phyloP scores from a whole-genome alignment of 2,113 vertebrate genomes.

The Apodemus sylvaticus region DNA sequence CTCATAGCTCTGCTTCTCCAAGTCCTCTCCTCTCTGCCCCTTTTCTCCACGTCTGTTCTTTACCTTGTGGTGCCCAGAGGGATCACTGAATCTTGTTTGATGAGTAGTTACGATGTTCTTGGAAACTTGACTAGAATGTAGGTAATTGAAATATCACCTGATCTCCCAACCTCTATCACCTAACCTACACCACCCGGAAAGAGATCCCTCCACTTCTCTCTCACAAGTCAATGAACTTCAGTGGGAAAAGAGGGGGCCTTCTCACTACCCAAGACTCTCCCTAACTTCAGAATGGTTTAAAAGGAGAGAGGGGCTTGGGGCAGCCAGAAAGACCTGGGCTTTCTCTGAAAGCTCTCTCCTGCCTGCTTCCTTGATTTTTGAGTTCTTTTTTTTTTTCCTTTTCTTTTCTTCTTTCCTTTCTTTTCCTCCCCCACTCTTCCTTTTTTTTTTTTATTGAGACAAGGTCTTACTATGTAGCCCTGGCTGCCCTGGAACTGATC shows the following conservation, averaged over 20 bases:
- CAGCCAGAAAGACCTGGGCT: background rate
- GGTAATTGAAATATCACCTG: background rate
- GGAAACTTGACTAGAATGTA: background rate
- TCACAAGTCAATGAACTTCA: background rate
- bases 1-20: background rate
- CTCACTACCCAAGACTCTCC: fast-evolving
- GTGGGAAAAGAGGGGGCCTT: background rate
- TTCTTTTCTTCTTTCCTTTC: background rate
- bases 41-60: background rate
- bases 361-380: background rate
- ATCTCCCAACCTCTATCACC: background rate
- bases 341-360: background rate
- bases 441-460: background rate
- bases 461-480: background rate
- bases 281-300: background rate
- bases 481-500: background rate
- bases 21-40: background rate
- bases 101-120: background rate
- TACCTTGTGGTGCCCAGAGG: background rate
- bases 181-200: background rate
- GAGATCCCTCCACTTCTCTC: background rate
- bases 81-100: background rate
- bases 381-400: background rate
- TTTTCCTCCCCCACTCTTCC: background rate
- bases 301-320: background rate